phyloP scores from a whole-genome alignment of 2,113 vertebrate species.

The Xenotilapia leptura region DNA sequence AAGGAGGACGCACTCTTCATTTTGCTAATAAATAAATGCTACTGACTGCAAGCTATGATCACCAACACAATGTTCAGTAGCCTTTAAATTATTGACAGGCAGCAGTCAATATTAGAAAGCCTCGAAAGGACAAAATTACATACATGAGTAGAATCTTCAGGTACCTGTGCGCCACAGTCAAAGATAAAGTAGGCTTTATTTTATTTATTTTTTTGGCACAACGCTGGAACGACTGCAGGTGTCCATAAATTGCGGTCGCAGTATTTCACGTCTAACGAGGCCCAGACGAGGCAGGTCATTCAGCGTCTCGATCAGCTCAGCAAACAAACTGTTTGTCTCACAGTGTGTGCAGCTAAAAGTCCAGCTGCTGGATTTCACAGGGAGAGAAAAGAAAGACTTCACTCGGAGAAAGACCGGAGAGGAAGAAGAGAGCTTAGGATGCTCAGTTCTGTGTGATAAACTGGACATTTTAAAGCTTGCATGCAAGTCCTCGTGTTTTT shows the following conservation, averaged over 20 bases:
- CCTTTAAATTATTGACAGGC: not conserved
- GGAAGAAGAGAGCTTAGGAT: not conserved
- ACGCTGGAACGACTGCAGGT: not conserved
- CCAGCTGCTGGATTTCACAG: not conserved
- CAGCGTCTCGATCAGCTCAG: not conserved
- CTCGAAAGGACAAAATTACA: not conserved
- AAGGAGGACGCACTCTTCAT: not conserved
- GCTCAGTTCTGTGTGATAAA: not conserved
- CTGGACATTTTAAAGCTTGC: not conserved
- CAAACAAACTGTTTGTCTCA: not conserved
- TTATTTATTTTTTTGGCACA: not conserved
- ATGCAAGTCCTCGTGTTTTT: not conserved
- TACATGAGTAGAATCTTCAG: not conserved
- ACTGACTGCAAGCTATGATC: not conserved
- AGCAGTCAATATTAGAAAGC: not conserved
- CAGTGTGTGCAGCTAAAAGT: not conserved
- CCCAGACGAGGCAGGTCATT: not conserved
- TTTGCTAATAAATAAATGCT: not conserved
- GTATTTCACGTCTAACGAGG: not conserved
- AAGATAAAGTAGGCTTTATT: not conserved
- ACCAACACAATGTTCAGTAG: not conserved
- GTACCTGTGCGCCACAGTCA: not conserved
- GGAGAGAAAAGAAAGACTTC: not conserved
- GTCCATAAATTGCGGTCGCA: not conserved
- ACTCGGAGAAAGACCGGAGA: not conserved